phyloP scores from a whole-genome alignment of 2,797 vertebrate species.

The Champsocephalus esox region DNA sequence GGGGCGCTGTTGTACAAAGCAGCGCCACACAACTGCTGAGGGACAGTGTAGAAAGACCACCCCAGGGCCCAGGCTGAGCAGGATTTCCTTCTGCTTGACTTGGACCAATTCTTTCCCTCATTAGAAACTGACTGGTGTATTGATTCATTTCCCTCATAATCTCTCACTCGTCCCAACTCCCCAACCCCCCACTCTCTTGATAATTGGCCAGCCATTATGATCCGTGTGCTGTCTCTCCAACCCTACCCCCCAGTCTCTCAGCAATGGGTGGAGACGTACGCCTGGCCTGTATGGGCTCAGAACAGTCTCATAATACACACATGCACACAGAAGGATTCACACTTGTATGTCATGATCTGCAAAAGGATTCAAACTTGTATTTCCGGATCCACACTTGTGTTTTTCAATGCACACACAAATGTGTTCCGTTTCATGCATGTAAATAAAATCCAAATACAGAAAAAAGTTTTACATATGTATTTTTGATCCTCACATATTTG shows the following conservation, averaged over 20 bases:
- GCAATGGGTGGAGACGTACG: conserved; percentile 60
- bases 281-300: conserved; percentile 39
- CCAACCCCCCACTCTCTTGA: conserved; percentile 68
- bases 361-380: too few relatives aligned
- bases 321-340: too few relatives aligned
- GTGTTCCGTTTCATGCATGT: too few relatives aligned
- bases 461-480: too few relatives aligned
- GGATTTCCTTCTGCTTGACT: conserved; percentile 84
- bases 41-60: conserved; percentile 63
- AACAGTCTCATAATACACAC: too few relatives aligned
- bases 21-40: conserved; percentile 27
- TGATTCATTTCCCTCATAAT: conserved; percentile 79
- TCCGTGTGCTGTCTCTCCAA: conserved; percentile 60
- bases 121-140: conserved; percentile 85
- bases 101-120: conserved; percentile 83
- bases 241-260: conserved; percentile 56
- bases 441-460: too few relatives aligned
- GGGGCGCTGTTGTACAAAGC: conserved; percentile 52
- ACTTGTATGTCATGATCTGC: too few relatives aligned
- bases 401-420: too few relatives aligned
- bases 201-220: conserved; percentile 82
- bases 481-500: too few relatives aligned
- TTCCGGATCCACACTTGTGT: too few relatives aligned
- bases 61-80: conserved; percentile 65
- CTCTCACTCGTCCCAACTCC: conserved; percentile 63